Base-by-base conservation (phyloP, 2,888 invertebrate genomes). In the Amphipoea oculea region DNA sequence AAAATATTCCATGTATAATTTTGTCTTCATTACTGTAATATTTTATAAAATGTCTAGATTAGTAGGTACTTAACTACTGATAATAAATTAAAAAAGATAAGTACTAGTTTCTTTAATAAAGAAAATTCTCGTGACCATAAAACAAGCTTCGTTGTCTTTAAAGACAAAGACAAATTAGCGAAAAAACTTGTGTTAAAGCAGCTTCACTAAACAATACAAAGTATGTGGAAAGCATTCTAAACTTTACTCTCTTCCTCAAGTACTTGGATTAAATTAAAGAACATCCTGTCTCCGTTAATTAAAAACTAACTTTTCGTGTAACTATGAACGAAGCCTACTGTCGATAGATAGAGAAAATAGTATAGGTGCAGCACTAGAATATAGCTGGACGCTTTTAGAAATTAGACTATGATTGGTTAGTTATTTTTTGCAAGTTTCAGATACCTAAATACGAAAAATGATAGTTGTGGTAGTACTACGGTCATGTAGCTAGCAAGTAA, bases 211-310 rank as follows among this genome's bases (percentile, higher is more conserved):
- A 79, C 86, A 71, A 76, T 60, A 81, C 57, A 70, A 84, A 80
- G 69, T 84, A 79, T 85, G 76, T 84, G 72, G 69, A 63, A 57
- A 12, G 62, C 23, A 54, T 76, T 67, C 42, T 40, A 67, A 78
- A 85, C 82, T 84, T 73, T 48, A 85, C 66, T 62, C 40, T 54
- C 57, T 67, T 82, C n/a, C 29, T 75, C 36, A 14, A 73, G 51
- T 45, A 23, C 68, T 62, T 62, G 11, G 67, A 74, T 87, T 87
- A 87, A 87, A 88, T 87, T 85, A 88, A 78, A 70, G 71, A 80
- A 66, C 68, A 67, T 78, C 66, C 73, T 74, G 73, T 76, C 76
- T 72, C 66, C 72, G 71, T 86, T 89, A 84, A 88, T 88, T 81
- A 84, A 85, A 87, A 84, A 80, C 82, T 77, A 79, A 88, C 51